Base-by-base conservation (phyloP, 1,140 invertebrate species). In the Hermatobates lingyangjiaoensis region DNA sequence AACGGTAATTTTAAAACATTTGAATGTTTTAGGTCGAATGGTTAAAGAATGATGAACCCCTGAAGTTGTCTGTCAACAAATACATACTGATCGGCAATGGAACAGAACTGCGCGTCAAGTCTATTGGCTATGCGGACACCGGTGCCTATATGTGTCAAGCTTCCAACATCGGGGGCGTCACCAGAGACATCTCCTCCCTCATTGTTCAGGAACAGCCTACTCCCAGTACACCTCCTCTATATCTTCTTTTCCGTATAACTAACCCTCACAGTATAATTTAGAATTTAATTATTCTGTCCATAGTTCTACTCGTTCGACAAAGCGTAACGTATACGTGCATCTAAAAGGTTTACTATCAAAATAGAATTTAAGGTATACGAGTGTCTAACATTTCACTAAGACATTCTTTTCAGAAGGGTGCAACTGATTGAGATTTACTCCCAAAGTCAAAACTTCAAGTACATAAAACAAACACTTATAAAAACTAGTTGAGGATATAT, bases 111-210 rank as follows among this genome's bases (percentile, higher is more conserved):
- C 70, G 74, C 25, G 71, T 85, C 10, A 70, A 70, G 44, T 73
- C 76, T 46, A 79, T 83, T 45, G 73, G 71, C 45, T 83, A 80
- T 59, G 74, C 77, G 1, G 80, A 83, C 62, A 82, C 80, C 0
- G 83, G 81, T 3, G 78, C 80, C 1, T 86, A 84, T 64, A 83
- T 83, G 76, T 86, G 83, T 61, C 74, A 78, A 59, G 82, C 77
- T 0, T 74, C 71, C 14, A 84, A 79, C 61, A 68, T 74, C 38
- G 82, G 79, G 1, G 81, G 81, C 3, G 67, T 75, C 46, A 76
- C 77, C 27, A 66, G 80, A 45, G 80, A 83, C 59, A 80, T 83
- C 40, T 79, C 78, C 48, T 79, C 79, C 7, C 64, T 81, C 10
- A 75, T 81, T 24, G 77, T 82, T 12, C 77, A 81, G 60, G 77